Evolutionary conservation across 2,113 vertebrate genomes (phyloP).

Genomic region (Turnix velox): DNA sequence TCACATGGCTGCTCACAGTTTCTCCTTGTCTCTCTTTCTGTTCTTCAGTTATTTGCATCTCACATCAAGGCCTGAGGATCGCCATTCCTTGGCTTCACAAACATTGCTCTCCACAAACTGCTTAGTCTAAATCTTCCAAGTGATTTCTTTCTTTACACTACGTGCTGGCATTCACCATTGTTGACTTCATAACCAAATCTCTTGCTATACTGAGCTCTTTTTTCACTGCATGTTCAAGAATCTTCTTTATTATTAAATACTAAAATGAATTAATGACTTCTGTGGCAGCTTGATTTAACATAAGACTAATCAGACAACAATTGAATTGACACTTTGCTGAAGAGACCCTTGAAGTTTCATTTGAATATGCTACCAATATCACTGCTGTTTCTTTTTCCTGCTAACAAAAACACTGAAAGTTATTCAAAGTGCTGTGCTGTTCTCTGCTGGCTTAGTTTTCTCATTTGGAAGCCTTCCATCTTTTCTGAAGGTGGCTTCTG

Average conservation of each 20-base stretch:
- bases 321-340: slow-evolving; percentile 34
- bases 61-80: neutral
- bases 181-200: neutral
- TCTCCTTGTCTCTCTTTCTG: neutral
- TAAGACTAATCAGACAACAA: slow-evolving; percentile 61
- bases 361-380: neutral
- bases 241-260: slow-evolving; percentile 44
- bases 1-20: neutral
- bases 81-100: neutral
- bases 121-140: neutral
- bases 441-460: neutral
- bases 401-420: slow-evolving; percentile 10
- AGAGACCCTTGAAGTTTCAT: slow-evolving; percentile 38
- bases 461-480: neutral
- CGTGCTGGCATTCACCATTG: neutral
- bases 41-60: neutral
- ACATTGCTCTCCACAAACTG: neutral
- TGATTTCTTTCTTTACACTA: neutral
- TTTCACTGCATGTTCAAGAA: neutral
- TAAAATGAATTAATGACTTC: slow-evolving; percentile 16
- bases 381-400: neutral
- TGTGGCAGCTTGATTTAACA: slow-evolving; percentile 38
- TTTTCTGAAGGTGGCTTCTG: slow-evolving; percentile 6
- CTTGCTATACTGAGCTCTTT: neutral
- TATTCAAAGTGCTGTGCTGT: neutral